Evolutionary conservation across 2,888 invertebrate genomes (phyloP), one percentile per base, ranked within the genome.

Genomic region (Neocrepidodera transversa): DNA sequence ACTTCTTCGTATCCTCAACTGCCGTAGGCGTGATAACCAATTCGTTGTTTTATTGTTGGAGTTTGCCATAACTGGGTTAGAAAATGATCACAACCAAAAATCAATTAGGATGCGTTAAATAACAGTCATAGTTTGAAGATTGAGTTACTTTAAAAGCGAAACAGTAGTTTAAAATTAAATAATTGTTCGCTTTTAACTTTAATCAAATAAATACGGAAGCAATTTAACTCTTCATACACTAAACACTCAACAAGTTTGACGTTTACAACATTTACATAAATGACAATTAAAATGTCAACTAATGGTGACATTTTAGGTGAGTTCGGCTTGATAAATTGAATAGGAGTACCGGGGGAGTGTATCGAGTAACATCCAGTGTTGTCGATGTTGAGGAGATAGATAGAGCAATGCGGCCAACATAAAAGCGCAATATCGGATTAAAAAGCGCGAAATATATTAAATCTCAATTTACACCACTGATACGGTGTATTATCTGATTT

Each of bases 1-100:
- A 51, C 60, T 58, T 53, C 65, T 66, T 35, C 67, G 65, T 26
- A 71, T 64, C 61, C 62, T 69, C 20, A 72, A 54, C 36, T 66
- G 64, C 45, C 58, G 66, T n/a, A 72, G 56, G 38, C 69, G 67
- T 40, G 64, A 66, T 16, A 71, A 57, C 69, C 71, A 71, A 45
- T 54, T 71, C 55, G 65, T 68, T 17, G 67, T 63, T 56, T 67
- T 67, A 23, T 68, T 68, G 40, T 50, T 55, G 35, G 63, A 51
- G 38, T 60, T 67, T 57, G 53, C 53, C 60, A 64, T 64, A 8
- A 28, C 28, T 32, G 11, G 28, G 30, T 32, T n/a, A 26, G 10
- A 18, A 14, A 14, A 16, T n/a, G 10, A 11, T 13, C 32, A 2
- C 13, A 28, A 10, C 16, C 14, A 30, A 13, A 13, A 30, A 10